Base-by-base conservation (phyloP, 1,140 invertebrate species). In the Anastatus disparis region DNA sequence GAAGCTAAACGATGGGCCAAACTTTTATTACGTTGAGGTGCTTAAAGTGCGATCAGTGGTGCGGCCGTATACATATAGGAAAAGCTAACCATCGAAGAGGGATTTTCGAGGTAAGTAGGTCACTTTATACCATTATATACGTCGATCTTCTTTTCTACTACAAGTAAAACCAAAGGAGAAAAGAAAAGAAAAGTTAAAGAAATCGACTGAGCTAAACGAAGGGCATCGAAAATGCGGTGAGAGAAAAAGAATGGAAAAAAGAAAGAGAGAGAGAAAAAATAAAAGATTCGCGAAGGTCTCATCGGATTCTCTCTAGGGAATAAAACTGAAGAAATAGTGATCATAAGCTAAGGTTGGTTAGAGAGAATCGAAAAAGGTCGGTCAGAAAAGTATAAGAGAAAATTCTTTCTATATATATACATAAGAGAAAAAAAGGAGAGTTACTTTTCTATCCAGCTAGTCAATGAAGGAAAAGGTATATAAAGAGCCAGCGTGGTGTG, bases 281-380 rank as follows among this genome's bases (percentile, higher is more conserved):
- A n/a, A n/a, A n/a, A n/a, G n/a, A 58, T 24, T 22, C 35, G 31
- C 9, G 56, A 42, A 35, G n/a, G 40, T 8, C n/a, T n/a, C 7
- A 53, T 44, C 42, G 17, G 35, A 67, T 59, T 38, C 10, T 17
- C 20, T 4, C 0, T 4, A 2, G 9, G 26, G 31, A 48, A 58
- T 58, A 48, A 67, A 67, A 58, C 35, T 22, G 15, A 27, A 42
- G 22, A 68, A 40, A 59, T 68, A 59, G 40, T 40, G 65, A 50
- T 50, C 27, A 35, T 48, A 42, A 22, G 38, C 3, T n/a, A n/a
- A n/a, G n/a, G n/a, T n/a, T n/a, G n/a, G n/a, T n/a, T n/a, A n/a
- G n/a, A n/a, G n/a, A n/a, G n/a, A n/a, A n/a, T n/a, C n/a, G n/a
- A n/a, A n/a, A n/a, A n/a, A n/a, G n/a, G n/a, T n/a, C n/a, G 29